Evolutionary conservation across 2,797 vertebrate genomes (phyloP).

Genomic region (Tokudaia tokunoshimensis): DNA sequence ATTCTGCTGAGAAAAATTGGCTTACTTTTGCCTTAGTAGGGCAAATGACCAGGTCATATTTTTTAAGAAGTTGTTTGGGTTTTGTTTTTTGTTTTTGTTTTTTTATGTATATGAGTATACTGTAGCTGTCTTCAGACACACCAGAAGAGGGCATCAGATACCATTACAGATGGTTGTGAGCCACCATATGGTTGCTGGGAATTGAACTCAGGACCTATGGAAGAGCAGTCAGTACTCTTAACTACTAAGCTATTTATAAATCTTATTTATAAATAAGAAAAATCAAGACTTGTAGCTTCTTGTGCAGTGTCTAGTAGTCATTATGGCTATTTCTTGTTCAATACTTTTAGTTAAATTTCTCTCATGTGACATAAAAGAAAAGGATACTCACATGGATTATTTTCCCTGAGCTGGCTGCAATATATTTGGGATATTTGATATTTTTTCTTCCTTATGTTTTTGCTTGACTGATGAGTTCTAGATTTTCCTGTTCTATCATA

Average conservation of each 20-base stretch:
- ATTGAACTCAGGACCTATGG: background rate
- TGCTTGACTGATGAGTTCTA: background rate
- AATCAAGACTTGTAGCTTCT: background rate
- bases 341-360: background rate
- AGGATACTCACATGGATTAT: background rate
- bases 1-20: slow-evolving; percentile 16
- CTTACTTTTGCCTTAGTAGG: slow-evolving; percentile 26
- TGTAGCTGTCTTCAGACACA: background rate
- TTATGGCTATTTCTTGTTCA: background rate
- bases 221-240: background rate
- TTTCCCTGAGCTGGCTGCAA: background rate
- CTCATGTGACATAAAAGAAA: background rate
- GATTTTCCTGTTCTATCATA: background rate
- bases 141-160: background rate
- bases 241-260: background rate
- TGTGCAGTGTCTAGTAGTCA: fast-evolving
- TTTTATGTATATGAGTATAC: background rate
- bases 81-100: background rate
- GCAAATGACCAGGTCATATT: background rate
- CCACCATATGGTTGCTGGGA: background rate
- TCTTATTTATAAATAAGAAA: slow-evolving; percentile 8
- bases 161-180: background rate
- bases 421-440: background rate
- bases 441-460: slow-evolving; percentile 15
- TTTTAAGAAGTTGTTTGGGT: background rate